Evolutionary conservation across 2,888 invertebrate genomes (phyloP), one percentile per base, ranked within the genome.

Genomic region (Thymelicus lineola): DNA sequence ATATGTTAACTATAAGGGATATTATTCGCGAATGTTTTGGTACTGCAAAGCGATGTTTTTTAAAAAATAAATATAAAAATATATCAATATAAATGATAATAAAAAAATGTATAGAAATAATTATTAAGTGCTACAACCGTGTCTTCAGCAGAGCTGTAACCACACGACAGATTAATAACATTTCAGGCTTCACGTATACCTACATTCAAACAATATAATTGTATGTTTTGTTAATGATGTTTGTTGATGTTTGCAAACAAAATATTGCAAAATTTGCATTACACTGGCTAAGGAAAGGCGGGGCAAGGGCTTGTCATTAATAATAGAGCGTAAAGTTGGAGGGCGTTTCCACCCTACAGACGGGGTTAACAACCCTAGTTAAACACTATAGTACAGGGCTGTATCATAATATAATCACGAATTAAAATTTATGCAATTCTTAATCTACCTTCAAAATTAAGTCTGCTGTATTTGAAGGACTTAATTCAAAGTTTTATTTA

Each of bases 191-290:
- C 7, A 28, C 28, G 28, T 28, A 28, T 20, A 20, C 20, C n/a
- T n/a, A 28, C 14, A 57, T 57, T 35, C 28, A 6, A 57, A 57
- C 14, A 57, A n/a, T 75, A 72, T 75, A 75, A 76, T 75, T 74
- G 74, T 71, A 70, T 66, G 73, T 72, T 75, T 74, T 75, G 74
- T 74, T 76, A 74, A 75, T 75, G 72, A 72, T 69, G 72, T 70
- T 72, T 75, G 76, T 75, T 65, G 74, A 81, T 78, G 79, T 80
- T 77, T 77, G 76, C 86, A 87, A 88, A 89, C 86, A 86, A 88
- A 89, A 90, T 89, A 89, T 89, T 82, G 88, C 85, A 82, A 86
- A 90, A 91, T 92, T 92, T 91, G 90, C 90, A 91, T 92, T 86
- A 86, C 83, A 88, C 86, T 87, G 82, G 85, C 82, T 82, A 75